Evolutionary conservation across 23 tunicate genomes (phyloP).

Genomic region (Styela clava): DNA sequence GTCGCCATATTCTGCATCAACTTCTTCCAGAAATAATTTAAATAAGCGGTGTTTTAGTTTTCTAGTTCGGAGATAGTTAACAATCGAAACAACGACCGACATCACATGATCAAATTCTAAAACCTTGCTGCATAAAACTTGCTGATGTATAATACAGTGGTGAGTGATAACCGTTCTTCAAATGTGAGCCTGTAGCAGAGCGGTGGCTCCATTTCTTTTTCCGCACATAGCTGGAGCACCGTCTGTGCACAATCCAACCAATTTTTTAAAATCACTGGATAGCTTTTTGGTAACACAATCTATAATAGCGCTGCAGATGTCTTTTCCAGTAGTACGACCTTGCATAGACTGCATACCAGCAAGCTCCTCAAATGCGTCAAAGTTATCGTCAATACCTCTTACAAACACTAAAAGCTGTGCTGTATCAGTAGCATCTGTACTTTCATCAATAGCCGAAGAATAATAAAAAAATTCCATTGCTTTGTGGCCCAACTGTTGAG

Average conservation of each 20-base stretch:
- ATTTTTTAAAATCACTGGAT: slow-evolving; percentile 33
- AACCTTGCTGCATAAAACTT: neutral
- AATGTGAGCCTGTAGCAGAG: slow-evolving; percentile 34
- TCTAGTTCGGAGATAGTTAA: slow-evolving; percentile 38
- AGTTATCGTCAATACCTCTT: slow-evolving; percentile 38
- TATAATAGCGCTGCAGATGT: slow-evolving; percentile 26
- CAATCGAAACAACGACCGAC: slow-evolving; percentile 39
- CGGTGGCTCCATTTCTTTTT: slow-evolving; percentile 33
- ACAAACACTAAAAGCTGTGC: slow-evolving; percentile 50
- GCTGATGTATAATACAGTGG: slow-evolving; percentile 3
- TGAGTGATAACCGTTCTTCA: slow-evolving; percentile 28
- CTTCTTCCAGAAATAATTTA: neutral
- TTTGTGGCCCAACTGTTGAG: slow-evolving; percentile 32
- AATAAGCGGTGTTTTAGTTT: slow-evolving; percentile 42
- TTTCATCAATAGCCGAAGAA: slow-evolving; percentile 47
- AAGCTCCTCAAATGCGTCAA: slow-evolving; percentile 34
- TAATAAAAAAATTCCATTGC: too few species aligned
- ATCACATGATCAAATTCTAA: slow-evolving; percentile 40
- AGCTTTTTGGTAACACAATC: slow-evolving; percentile 21
- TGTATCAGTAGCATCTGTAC: slow-evolving; percentile 35
- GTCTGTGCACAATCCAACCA: slow-evolving; percentile 36
- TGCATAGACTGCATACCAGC: slow-evolving; percentile 35
- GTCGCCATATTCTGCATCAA: slow-evolving; percentile 27
- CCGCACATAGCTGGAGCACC: slow-evolving; percentile 44
- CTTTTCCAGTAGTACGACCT: slow-evolving; percentile 52